These are phyloP conservation scores for Erynnis tages DNA, from an alignment of 2,888 invertebrate species.

Conservation along the genomic window DNA sequence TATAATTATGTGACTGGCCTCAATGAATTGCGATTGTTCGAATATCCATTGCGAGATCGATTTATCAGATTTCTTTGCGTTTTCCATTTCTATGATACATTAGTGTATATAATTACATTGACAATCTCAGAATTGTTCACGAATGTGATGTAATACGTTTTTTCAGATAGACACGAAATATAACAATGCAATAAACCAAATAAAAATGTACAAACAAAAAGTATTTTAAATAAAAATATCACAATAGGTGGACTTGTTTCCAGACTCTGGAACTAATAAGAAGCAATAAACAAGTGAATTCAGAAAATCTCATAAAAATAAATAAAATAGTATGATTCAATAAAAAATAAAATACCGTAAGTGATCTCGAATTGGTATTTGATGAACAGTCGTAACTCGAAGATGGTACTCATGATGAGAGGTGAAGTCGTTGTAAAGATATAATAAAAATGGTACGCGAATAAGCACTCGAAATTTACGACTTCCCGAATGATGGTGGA, in stretches of 20 bases:
- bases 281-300: no score
- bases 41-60: slow-evolving; percentile 18
- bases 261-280: no score
- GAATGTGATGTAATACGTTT: no score
- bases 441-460: slow-evolving; percentile 31
- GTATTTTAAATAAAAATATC: no score
- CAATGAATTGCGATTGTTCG: slow-evolving; percentile 3
- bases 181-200: no score
- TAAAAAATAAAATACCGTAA: slow-evolving; percentile 3
- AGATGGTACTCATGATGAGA: slow-evolving; percentile 28
- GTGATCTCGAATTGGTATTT: slow-evolving; percentile 9
- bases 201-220: no score
- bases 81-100: background rate
- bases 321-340: background rate
- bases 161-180: no score
- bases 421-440: slow-evolving; percentile 29
- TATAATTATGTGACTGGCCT: slow-evolving; percentile 13
- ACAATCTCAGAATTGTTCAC: slow-evolving; percentile 3
- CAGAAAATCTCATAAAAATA: no score
- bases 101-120: no score
- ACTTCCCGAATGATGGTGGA: slow-evolving; percentile 24
- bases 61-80: background rate
- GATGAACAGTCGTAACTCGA: slow-evolving; percentile 19
- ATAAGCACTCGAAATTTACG: slow-evolving; percentile 34
- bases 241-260: no score